phyloP scores from a whole-genome alignment of 2,888 invertebrate species.

The Alloplasta piceator region DNA sequence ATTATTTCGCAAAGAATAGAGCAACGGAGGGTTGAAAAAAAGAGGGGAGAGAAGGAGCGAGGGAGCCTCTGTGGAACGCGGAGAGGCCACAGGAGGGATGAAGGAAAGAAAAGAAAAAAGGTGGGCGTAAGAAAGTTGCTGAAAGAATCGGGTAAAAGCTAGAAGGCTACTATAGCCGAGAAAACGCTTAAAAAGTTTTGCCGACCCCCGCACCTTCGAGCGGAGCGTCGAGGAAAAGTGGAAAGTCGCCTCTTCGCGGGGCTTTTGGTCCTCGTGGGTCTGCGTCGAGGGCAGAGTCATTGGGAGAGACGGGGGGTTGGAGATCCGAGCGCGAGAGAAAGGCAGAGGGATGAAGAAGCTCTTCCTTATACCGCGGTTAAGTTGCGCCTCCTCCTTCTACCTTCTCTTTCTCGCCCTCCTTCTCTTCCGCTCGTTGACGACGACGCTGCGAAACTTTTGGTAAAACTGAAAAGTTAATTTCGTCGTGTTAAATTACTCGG shows the following conservation, averaged over 20 bases:
- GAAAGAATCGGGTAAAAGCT: slow-evolving; percentile 45
- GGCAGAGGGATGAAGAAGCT: slow-evolving; percentile 9
- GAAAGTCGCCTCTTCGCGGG: slow-evolving; percentile 47
- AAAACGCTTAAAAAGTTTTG: slow-evolving; percentile 80
- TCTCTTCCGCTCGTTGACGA: slow-evolving; percentile 12
- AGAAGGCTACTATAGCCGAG: slow-evolving; percentile 68
- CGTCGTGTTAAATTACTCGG: slow-evolving; percentile 82
- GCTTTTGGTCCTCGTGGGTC: slow-evolving; percentile 49
- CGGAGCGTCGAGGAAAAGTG: slow-evolving; percentile 51
- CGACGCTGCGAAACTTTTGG: slow-evolving; percentile 77
- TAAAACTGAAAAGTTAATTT: slow-evolving; percentile 83
- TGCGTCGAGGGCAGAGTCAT: slow-evolving; percentile 26
- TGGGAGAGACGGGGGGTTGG: slow-evolving; percentile 16
- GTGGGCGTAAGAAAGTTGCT: slow-evolving; percentile 40
- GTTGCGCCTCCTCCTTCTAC: slow-evolving; percentile 35
- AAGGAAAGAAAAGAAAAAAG: slow-evolving; percentile 7
- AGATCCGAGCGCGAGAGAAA: slow-evolving; percentile 26
- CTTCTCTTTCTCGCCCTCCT: not conserved
- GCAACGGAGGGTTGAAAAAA: not conserved
- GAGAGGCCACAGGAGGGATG: not conserved
- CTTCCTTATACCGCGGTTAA: slow-evolving; percentile 61
- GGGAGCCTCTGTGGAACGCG: slow-evolving; percentile 25
- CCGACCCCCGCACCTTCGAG: not conserved
- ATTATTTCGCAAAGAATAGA: slow-evolving; percentile 73
- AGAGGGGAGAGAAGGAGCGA: slow-evolving; percentile 37